Percentiles rank a stretch among this genome's conserved stretches.
Evolutionary conservation across 2,113 vertebrate species (phyloP).

Genomic region (Vulpes ferrilata): DNA sequence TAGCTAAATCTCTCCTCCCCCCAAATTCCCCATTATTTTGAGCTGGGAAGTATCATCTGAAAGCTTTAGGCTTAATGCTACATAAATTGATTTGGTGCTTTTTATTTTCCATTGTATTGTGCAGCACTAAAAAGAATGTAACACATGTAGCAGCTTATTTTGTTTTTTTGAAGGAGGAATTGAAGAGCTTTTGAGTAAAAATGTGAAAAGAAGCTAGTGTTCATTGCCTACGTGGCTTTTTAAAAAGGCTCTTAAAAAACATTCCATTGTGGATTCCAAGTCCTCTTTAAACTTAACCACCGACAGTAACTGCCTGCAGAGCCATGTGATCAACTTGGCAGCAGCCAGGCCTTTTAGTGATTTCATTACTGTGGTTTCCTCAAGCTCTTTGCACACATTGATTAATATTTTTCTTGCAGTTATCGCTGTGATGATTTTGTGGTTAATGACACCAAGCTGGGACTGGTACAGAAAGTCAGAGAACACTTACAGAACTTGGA

Average conservation of each 20-base stretch:
- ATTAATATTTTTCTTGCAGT: slow-evolving; percentile 88
- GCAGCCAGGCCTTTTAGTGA: slow-evolving; percentile 33
- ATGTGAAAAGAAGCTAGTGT: slow-evolving; percentile 50
- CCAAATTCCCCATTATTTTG: slow-evolving; percentile 24
- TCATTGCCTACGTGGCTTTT: slow-evolving; percentile 52
- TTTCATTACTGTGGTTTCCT: slow-evolving; percentile 55
- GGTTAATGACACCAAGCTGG: slow-evolving; percentile 97
- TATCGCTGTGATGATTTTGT: slow-evolving; percentile 99
- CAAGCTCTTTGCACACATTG: slow-evolving; percentile 52
- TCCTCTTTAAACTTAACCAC: slow-evolving; percentile 46
- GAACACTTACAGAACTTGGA: slow-evolving; percentile 98
- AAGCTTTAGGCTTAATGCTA: slow-evolving; percentile 28
- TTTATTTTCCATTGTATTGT: slow-evolving; percentile 51
- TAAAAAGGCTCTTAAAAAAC: slow-evolving; percentile 41
- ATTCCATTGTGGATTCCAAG: slow-evolving; percentile 62
- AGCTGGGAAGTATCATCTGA: neutral
- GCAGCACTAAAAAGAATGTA: slow-evolving; percentile 45
- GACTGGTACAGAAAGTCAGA: slow-evolving; percentile 96
- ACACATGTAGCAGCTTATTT: slow-evolving; percentile 3
- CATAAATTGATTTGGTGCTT: slow-evolving; percentile 23
- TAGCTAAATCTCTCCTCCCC: neutral
- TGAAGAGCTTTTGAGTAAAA: slow-evolving; percentile 70
- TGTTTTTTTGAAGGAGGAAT: slow-evolving; percentile 63
- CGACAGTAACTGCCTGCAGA: neutral
- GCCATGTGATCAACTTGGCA: slow-evolving; percentile 38